phyloP scores from a whole-genome alignment of 2,888 invertebrate genomes.

The Cyaniris semiargus region DNA sequence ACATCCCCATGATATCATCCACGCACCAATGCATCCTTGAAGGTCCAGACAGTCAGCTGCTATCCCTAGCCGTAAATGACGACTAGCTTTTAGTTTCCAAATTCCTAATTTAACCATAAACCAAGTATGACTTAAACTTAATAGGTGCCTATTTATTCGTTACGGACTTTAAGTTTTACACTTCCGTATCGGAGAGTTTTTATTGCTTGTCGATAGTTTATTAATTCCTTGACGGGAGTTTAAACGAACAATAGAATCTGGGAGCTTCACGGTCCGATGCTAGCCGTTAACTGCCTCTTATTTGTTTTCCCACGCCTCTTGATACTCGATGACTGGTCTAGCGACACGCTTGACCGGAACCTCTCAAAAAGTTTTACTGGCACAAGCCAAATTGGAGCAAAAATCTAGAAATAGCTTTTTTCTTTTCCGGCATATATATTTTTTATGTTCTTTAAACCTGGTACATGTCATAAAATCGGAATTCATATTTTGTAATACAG shows the following conservation, averaged over 20 bases:
- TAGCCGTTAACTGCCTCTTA: slow-evolving; percentile 64
- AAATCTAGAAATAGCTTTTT: background rate
- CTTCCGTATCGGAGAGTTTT: slow-evolving; percentile 16
- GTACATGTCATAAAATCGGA: too few relatives aligned
- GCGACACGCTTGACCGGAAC: slow-evolving; percentile 51
- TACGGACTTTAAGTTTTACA: background rate
- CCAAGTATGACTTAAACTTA: background rate
- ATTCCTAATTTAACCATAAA: background rate
- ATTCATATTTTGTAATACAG: too few relatives aligned
- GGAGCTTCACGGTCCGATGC: slow-evolving; percentile 50
- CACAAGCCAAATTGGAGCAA: background rate
- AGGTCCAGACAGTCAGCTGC: too few relatives aligned
- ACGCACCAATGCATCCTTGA: too few relatives aligned
- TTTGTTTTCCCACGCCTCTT: slow-evolving; percentile 72
- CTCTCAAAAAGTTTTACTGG: slow-evolving; percentile 25
- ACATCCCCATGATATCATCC: too few relatives aligned
- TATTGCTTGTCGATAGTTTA: slow-evolving; percentile 17
- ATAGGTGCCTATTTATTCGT: background rate
- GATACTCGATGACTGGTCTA: slow-evolving; percentile 54
- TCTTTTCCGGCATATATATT: background rate
- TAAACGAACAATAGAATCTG: slow-evolving; percentile 48
- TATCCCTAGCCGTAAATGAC: too few relatives aligned
- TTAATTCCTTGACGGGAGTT: slow-evolving; percentile 37
- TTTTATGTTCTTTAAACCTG: too few relatives aligned
- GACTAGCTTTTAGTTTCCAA: too few relatives aligned